Evolutionary conservation across 2,888 invertebrate species (phyloP).

Genomic region (Hymenopus coronatus): DNA sequence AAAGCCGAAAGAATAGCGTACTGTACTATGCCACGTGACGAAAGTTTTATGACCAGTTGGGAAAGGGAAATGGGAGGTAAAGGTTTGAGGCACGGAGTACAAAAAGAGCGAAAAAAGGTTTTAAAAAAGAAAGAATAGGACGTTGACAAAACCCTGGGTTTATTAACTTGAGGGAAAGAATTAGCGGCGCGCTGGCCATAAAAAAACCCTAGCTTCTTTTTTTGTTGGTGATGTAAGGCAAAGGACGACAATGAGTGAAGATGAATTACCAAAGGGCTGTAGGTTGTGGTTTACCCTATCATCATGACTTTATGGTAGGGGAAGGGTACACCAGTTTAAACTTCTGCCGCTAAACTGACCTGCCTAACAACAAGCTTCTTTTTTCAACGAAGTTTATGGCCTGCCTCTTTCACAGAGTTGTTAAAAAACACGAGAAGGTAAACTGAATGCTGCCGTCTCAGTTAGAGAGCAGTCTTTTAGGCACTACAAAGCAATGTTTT

Average conservation of each 20-base stretch:
- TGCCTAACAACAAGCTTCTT: too few species aligned
- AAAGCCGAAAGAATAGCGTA: background rate
- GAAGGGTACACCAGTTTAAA: background rate
- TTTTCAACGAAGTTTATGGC: too few species aligned
- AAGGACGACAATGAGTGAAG: constrained; percentile 23
- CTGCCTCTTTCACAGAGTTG: too few species aligned
- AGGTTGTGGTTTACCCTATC: constrained; percentile 28
- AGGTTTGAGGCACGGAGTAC: background rate
- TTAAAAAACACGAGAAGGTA: too few species aligned
- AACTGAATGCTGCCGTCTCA: too few species aligned
- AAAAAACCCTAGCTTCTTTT: background rate
- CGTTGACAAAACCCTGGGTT: background rate
- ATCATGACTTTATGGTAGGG: constrained; percentile 20
- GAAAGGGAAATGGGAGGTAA: background rate
- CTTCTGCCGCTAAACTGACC: background rate
- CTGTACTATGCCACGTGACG: background rate
- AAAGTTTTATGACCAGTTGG: background rate
- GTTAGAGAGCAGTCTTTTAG: too few species aligned
- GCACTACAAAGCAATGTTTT: too few species aligned
- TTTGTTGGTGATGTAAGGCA: background rate
- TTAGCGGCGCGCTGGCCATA: background rate
- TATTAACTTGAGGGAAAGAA: background rate
- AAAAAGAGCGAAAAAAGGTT: background rate
- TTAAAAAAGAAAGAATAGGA: background rate
- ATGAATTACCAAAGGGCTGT: constrained; percentile 23